phyloP scores from a whole-genome alignment of 2,888 invertebrate genomes.

The Empis stercorea region DNA sequence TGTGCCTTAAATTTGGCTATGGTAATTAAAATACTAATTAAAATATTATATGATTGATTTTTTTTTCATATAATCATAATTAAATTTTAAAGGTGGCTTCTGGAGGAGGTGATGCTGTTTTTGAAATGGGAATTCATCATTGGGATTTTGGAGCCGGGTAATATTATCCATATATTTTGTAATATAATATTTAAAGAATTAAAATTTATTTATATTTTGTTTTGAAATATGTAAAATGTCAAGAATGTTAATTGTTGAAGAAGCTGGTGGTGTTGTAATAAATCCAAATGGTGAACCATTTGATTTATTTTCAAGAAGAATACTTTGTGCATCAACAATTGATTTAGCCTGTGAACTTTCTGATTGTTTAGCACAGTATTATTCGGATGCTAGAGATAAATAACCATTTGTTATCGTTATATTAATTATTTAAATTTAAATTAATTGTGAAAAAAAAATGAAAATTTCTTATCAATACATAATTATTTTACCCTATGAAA shows the following conservation, averaged over 20 bases:
- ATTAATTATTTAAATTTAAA: no score
- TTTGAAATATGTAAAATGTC: no score
- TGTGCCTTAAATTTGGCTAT: slow-evolving; percentile 83
- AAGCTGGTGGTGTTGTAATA: slow-evolving; percentile 85
- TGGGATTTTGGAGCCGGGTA: slow-evolving; percentile 79
- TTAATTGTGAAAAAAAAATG: no score
- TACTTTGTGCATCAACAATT: slow-evolving; percentile 62
- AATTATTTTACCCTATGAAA: no score
- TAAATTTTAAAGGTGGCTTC: slow-evolving; percentile 45
- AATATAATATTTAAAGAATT: no score
- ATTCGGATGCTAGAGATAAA: slow-evolving; percentile 58
- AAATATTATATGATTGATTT: no score
- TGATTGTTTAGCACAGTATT: slow-evolving; percentile 51
- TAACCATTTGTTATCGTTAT: no score
- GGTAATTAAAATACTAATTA: not conserved
- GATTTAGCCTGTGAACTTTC: slow-evolving; percentile 58
- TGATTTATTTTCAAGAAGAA: slow-evolving; percentile 67
- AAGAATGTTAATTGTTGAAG: slow-evolving; percentile 65
- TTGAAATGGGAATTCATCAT: slow-evolving; percentile 87
- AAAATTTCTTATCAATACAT: no score
- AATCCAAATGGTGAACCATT: slow-evolving; percentile 75
- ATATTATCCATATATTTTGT: no score
- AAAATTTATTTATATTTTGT: no score
- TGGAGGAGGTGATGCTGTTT: slow-evolving; percentile 78
- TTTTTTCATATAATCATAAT: no score